These are phyloP conservation scores for Drosophila pallidifrons DNA, from an alignment of 1,140 invertebrate genomes.

Conservation along the genomic window DNA sequence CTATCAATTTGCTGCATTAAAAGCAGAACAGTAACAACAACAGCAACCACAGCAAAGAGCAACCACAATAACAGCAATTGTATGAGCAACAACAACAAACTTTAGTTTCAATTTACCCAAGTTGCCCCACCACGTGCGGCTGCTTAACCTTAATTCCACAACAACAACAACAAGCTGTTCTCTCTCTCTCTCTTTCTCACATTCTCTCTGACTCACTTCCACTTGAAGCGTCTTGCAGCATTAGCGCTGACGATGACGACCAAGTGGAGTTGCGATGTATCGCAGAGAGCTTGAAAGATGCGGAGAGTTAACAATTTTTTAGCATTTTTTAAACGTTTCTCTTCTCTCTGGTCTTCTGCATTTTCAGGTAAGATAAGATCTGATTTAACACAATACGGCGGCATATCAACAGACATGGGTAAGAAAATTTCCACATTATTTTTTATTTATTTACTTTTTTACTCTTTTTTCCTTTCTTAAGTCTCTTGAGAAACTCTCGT, in stretches of 20 bases:
- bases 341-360: conserved; percentile 61
- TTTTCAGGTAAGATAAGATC: conserved; percentile 85
- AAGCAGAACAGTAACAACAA: conserved; percentile 13
- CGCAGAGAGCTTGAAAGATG: neutral
- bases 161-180: neutral
- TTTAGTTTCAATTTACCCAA: conserved; percentile 49
- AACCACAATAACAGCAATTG: conserved; percentile 17
- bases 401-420: conserved; percentile 85
- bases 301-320: conserved; percentile 66
- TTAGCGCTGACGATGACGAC: conserved; percentile 4
- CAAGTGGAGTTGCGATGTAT: neutral
- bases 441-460: conserved; percentile 49
- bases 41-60: conserved; percentile 30
- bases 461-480: conserved; percentile 12
- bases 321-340: conserved; percentile 79
- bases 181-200: neutral
- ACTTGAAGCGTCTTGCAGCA: neutral
- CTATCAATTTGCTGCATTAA: conserved; percentile 15
- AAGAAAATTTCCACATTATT: conserved; percentile 84
- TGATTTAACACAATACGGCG: conserved; percentile 85
- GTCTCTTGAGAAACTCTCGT: conserved; percentile 29
- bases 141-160: conserved; percentile 53
- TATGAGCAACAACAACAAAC: conserved; percentile 48
- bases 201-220: conserved; percentile 22
- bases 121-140: conserved; percentile 60